Evolutionary conservation across 1,140 invertebrate genomes (phyloP), one percentile per base, ranked within the genome.

Genomic region (Drosophila varians): DNA sequence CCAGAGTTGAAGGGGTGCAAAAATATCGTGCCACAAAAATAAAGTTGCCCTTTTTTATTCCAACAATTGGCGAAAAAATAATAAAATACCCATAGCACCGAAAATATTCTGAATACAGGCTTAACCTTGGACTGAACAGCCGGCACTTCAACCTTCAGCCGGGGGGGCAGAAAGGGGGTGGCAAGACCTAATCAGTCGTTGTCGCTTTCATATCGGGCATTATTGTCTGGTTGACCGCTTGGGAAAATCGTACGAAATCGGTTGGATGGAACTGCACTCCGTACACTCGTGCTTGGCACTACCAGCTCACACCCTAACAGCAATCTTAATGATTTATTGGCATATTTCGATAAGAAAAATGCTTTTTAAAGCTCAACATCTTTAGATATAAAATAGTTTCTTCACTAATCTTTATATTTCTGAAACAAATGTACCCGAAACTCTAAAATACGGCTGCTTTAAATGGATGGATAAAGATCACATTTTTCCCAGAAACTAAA

Each of bases 71-170:
- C 5, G 6, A 12, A 16, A 38, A 54, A 57, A 47, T 8, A 25
- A 2, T 3, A 7, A 26, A 26, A 26, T 1, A 31, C 31, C n/a
- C n/a, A n/a, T n/a, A n/a, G n/a, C n/a, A n/a, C n/a, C n/a, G n/a
- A n/a, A n/a, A 62, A 40, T 2, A 3, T 21, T 55, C 26, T 9
- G 54, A 72, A 76, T 64, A 77, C 71, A 74, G 71, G 51, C 56
- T 78, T 78, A 78, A 78, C 75, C 75, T 78, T 78, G 75, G 75
- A 77, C 74, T 77, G 66, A 46, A 40, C 66, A 60, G 31, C 55
- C 43, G 46, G 46, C 54, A 45, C 36, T 61, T 64, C 54, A 58
- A 36, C 60, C 60, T 62, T 28, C 28, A 45, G 28, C 19, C 25
- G 16, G 9, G 16, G 11, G 8, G 14, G 14, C n/a, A 12, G 14